A percentile compares a stretch with the other conserved stretches of the same genome.
phyloP scores from a whole-genome alignment of 1,140 invertebrate genomes.

The Aplysia californica region DNA sequence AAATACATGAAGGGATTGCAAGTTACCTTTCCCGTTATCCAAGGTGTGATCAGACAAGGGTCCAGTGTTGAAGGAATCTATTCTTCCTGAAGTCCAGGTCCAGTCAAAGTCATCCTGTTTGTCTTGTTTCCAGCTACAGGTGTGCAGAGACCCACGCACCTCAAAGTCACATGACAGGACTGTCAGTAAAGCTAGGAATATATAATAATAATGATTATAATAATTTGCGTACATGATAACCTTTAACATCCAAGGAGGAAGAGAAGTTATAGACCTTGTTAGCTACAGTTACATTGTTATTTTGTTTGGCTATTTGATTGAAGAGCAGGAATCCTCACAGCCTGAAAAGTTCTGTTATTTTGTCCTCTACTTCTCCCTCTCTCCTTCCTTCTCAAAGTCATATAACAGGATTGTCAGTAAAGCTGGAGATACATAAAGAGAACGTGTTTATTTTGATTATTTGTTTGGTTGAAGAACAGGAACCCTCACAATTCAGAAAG shows the following conservation, averaged over 20 bases:
- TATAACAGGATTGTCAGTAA: slow-evolving; percentile 64
- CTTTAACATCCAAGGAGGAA: too few species aligned
- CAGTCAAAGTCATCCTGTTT: slow-evolving; percentile 67
- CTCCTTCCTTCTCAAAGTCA: slow-evolving; percentile 78
- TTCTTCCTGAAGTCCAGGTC: slow-evolving; percentile 42
- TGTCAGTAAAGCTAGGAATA: not conserved
- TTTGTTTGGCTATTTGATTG: too few species aligned
- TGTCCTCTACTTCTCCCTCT: not conserved
- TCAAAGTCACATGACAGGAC: slow-evolving; percentile 78
- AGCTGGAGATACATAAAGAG: not conserved
- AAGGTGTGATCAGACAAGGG: slow-evolving; percentile 59
- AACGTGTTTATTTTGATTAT: too few species aligned
- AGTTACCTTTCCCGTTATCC: slow-evolving; percentile 48
- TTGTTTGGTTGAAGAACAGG: not conserved
- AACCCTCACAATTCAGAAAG: not conserved
- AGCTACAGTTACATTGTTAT: too few species aligned
- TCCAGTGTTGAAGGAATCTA: slow-evolving; percentile 42
- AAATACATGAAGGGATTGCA: too few species aligned
- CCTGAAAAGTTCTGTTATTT: not conserved
- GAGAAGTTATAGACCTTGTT: too few species aligned
- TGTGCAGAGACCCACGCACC: slow-evolving; percentile 68
- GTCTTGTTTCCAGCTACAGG: slow-evolving; percentile 82
- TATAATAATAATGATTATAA: too few species aligned
- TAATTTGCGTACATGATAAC: too few species aligned
- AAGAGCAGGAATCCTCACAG: not conserved